Evolutionary conservation across 2,797 vertebrate genomes (phyloP).

Genomic region (Ara ararauna): DNA sequence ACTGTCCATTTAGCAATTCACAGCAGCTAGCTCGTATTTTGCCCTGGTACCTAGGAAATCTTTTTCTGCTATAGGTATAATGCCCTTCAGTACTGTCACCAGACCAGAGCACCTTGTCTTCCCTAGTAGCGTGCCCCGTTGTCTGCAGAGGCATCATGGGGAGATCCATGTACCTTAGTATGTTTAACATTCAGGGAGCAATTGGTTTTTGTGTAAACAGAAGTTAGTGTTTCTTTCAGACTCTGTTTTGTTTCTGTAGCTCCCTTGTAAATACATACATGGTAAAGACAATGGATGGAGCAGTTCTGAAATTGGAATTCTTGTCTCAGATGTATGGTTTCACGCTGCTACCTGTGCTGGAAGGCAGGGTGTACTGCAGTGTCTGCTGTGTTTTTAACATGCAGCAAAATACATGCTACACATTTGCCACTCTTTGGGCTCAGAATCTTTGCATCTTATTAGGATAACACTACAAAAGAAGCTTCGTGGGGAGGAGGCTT

Average conservation of each 20-base stretch:
- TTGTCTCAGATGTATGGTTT: not conserved
- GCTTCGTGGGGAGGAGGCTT: not conserved
- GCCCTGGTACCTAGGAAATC: not conserved
- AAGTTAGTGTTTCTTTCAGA: not conserved
- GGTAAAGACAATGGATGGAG: not conserved
- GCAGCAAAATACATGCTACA: constrained; percentile 8
- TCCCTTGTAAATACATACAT: not conserved
- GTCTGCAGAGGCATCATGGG: not conserved
- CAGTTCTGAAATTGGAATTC: not conserved
- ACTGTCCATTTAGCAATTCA: not conserved
- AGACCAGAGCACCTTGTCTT: not conserved
- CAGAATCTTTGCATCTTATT: constrained; percentile 52
- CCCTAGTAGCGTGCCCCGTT: not conserved
- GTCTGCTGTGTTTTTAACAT: not conserved
- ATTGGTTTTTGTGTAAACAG: not conserved
- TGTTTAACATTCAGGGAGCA: not conserved
- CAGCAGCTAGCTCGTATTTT: not conserved
- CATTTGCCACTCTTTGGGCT: not conserved
- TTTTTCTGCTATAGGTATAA: not conserved
- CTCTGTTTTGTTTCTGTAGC: not conserved
- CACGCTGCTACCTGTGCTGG: not conserved
- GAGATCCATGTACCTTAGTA: not conserved
- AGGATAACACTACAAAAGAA: constrained; percentile 46
- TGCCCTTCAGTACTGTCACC: not conserved
- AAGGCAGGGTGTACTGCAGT: not conserved